Base-by-base conservation (phyloP, 2,888 invertebrate species). In the Eupeodes luniger region DNA sequence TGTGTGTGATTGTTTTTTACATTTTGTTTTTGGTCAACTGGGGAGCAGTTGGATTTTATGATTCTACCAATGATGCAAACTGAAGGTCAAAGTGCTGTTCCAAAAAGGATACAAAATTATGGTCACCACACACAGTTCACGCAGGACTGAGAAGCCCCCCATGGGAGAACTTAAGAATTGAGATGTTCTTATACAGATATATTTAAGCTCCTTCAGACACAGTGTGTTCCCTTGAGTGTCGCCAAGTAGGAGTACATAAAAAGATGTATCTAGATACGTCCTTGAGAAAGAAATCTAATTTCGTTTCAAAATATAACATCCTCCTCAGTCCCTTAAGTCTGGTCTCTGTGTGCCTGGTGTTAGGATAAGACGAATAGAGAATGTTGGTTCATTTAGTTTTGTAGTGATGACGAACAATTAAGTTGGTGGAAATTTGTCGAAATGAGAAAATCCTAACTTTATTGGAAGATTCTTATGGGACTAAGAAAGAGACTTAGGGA, bases 261-360 rank as follows among this genome's bases (percentile, higher is more conserved):
- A 3, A 27, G 27, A 27, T 3, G 27, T 27, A 27, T 27, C 27
- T 40, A 40, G 40, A 40, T 40, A 40, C 40, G 5, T 9, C 40
- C 78, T 78, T 66, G 27, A 40, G 64, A 19, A 47, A 67, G 72
- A 74, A 83, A 79, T 61, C 61, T 67, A 79, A 49, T 84, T 84
- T 74, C 67, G 47, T 79, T 74, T 84, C 10, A 67, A 72, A 61
- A 34, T 40, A 9, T 57, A 79, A 61, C 59, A 67, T 59, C 59
- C 61, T 19, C 19, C 16, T 14, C 16, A 72, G 34, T 27, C 55
- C 70, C 27, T 66, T 1, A 47, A 67, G 44, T 36, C 66, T 9
- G 11, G 40, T 40, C 40, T 40, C 40, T 27, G 27, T 27, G 27
- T 27, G 40, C 9, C 40, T 64, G 69, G 16, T 70, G 53, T 78